Evolutionary conservation across 2,113 vertebrate genomes (phyloP).

Genomic region (Carassius gibelio): DNA sequence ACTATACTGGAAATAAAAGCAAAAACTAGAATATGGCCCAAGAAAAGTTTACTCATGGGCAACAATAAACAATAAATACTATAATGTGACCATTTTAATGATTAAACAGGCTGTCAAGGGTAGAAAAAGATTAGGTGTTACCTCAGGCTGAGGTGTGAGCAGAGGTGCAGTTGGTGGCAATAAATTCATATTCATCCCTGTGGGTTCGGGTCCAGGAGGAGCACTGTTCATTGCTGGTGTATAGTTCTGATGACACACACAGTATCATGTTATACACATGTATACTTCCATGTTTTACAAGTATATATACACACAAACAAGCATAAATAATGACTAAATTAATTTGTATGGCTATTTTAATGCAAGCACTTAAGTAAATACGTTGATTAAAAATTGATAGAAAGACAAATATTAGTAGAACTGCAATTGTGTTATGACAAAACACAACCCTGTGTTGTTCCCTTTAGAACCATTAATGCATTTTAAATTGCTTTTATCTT

Average conservation of each 20-base stretch:
- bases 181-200: slow-evolving; percentile 50
- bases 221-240: slow-evolving; percentile 60
- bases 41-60: not conserved
- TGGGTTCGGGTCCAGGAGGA: slow-evolving; percentile 27
- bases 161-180: slow-evolving; percentile 54
- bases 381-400: not conserved
- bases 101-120: not conserved
- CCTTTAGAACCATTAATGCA: not conserved
- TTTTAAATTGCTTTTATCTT: not conserved
- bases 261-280: not conserved
- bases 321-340: not conserved
- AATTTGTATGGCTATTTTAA: not conserved
- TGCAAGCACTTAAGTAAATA: not conserved
- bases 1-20: not conserved
- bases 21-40: not conserved
- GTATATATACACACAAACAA: slow-evolving; percentile 19
- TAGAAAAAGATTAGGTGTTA: slow-evolving; percentile 15
- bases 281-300: not conserved
- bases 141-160: slow-evolving; percentile 59
- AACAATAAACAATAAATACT: not conserved
- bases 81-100: not conserved
- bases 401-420: not conserved
- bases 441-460: not conserved
- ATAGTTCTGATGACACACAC: slow-evolving; percentile 60
- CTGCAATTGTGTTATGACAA: not conserved